A percentile compares a stretch with the other conserved stretches of the same genome.
These are phyloP conservation scores for Drosophila ezoana DNA, from an alignment of 2,888 invertebrate species.

Conservation along the genomic window DNA sequence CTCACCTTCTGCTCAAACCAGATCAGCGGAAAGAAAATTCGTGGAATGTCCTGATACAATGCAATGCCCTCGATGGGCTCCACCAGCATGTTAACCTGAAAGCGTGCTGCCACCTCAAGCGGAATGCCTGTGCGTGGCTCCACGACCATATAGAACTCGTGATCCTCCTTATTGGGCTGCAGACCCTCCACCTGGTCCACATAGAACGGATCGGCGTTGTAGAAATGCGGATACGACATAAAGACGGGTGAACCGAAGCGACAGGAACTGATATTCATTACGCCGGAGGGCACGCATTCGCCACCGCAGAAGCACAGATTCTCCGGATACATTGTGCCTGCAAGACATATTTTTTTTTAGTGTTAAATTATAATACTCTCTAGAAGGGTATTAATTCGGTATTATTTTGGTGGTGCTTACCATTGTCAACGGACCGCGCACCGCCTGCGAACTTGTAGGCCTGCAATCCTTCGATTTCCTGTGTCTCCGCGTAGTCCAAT, in stretches of 20 bases:
- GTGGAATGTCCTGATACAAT: constrained; percentile 88
- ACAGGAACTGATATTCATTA: constrained; percentile 92
- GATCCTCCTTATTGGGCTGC: constrained; percentile 87
- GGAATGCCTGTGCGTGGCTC: constrained; percentile 92
- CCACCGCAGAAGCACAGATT: constrained; percentile 91
- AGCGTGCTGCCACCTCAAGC: constrained; percentile 90
- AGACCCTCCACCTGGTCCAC: constrained; percentile 89
- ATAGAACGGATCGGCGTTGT: constrained; percentile 90
- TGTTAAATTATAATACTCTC: no score
- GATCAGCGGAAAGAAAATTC: constrained; percentile 90
- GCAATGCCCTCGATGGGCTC: constrained; percentile 88
- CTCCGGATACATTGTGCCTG: constrained; percentile 87
- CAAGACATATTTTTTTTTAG: constrained; percentile 40
- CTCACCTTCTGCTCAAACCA: constrained; percentile 91
- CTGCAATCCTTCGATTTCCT: constrained; percentile 86
- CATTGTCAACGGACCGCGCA: constrained; percentile 89
- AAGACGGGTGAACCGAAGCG: constrained; percentile 93
- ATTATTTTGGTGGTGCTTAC: constrained; percentile 80
- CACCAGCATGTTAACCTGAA: constrained; percentile 92
- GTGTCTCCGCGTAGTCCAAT: constrained; percentile 87
- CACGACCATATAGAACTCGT: constrained; percentile 91
- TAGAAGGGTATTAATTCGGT: neutral
- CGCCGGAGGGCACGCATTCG: constrained; percentile 90
- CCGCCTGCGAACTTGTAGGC: constrained; percentile 89
- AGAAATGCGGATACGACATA: constrained; percentile 94